Conservation (phyloP, 2,113 vertebrate species). For the Platanista minor region DNA sequence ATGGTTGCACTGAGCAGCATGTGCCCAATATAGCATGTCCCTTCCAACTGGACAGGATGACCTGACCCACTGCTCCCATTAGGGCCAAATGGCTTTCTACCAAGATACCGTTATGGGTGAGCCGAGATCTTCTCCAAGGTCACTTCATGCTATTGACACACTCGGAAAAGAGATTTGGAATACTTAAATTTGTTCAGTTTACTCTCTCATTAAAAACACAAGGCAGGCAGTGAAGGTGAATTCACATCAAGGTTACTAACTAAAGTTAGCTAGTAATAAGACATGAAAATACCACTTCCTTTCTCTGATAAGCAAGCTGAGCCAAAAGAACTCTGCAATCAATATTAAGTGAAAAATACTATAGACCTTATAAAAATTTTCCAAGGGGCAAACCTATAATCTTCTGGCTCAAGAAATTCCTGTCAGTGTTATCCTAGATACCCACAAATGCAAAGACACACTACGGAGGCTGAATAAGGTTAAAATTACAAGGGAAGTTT, state of each 20-base stretch:
- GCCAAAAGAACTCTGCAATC: not conserved
- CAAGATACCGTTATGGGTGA: not conserved
- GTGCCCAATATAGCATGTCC: not conserved
- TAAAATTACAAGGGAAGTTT: not conserved
- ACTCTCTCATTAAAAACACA: not conserved
- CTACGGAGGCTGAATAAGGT: not conserved
- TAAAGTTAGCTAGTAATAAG: not conserved
- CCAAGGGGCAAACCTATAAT: not conserved
- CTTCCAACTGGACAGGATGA: not conserved
- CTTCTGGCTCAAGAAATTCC: not conserved
- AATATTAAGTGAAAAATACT: not conserved
- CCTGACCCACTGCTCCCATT: not conserved
- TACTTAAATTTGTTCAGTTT: not conserved
- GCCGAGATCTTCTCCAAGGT: slow-evolving; percentile 21
- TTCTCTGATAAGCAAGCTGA: not conserved
- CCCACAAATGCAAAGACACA: not conserved
- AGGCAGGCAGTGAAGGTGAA: not conserved
- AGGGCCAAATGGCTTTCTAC: slow-evolving; percentile 38
- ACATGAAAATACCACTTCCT: not conserved
- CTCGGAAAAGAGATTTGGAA: slow-evolving; percentile 33
- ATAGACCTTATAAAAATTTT: not conserved
- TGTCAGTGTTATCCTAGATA: not conserved
- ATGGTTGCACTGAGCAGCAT: not conserved
- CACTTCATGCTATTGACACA: not conserved
- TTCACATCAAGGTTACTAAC: not conserved